Evolutionary conservation across 2,888 invertebrate genomes (phyloP).

Genomic region (Drosophila quasianomalipes): DNA sequence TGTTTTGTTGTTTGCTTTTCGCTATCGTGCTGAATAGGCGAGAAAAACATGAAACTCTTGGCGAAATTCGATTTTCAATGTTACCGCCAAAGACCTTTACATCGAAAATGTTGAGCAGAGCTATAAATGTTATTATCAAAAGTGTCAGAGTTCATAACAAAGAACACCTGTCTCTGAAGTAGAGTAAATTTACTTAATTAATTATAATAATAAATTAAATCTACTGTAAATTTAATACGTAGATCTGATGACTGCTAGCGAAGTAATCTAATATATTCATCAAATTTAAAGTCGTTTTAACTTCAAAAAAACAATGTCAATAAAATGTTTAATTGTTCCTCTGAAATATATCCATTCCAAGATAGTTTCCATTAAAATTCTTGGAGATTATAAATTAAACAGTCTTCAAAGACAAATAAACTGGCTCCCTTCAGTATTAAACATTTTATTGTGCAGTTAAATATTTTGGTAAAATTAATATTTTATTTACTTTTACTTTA

Average conservation of each 20-base stretch:
- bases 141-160: conserved; percentile 3
- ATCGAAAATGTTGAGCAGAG: background rate
- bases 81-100: conserved; percentile 41
- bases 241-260: background rate
- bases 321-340: background rate
- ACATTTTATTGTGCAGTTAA: background rate
- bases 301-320: background rate
- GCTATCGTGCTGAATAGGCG: conserved; percentile 54
- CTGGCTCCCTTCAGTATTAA: background rate
- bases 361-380: background rate
- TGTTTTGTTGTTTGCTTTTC: conserved; percentile 28
- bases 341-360: background rate
- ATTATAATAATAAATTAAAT: background rate
- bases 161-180: background rate
- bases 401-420: background rate
- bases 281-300: background rate
- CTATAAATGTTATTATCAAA: background rate
- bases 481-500: background rate
- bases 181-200: background rate
- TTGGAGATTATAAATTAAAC: background rate
- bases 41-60: conserved; percentile 41
- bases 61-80: conserved; percentile 54
- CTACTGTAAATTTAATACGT: background rate
- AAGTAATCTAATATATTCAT: background rate
- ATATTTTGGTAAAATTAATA: background rate